Evolutionary conservation across 2,888 invertebrate species (phyloP), one percentile per base, ranked within the genome.

Genomic region (Harpalus rubripes): DNA sequence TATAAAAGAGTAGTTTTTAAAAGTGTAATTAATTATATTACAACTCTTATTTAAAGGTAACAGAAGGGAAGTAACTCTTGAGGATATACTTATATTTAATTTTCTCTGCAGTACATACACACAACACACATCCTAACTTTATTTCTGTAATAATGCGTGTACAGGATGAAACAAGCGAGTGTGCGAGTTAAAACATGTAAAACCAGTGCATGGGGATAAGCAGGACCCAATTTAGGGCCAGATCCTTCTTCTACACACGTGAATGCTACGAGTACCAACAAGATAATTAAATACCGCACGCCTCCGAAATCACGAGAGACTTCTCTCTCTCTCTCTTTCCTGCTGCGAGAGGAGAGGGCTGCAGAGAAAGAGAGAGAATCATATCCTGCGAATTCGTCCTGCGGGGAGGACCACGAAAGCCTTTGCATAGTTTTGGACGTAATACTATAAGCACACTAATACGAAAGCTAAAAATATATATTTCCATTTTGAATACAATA

Each of bases 281-380:
- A 83, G 83, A 83, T 83, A 83, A 83, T 83, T 83, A 83, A 83
- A 83, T 83, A 72, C 72, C 82, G 58, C 61, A 72, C 78, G 78
- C 59, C 59, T 68, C 32, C 39, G 32, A 68, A 68, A 68, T 68
- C 68, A 68, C 68, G 39, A 63, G 63, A 63, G 63, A 63, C 18
- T 8, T 26, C 63, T 63, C 63, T 63, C 63, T 26, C 63, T 63
- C 63, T 63, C 63, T 18, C 59, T 18, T 16, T 61, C 59, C 59
- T 18, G 16, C 59, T 63, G 26, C 61, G 59, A 59, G 16, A 15
- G 18, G 59, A 15, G 59, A 18, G 59, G 59, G 18, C 15, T 59
- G 59, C 16, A 59, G 59, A 59, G 59, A 18, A 18, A 18, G 59
- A 32, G 32, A 52, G 10, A 12, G 44, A 52, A 52, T 52, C 10